A percentile compares a stretch with the other conserved stretches of the same genome.
These are phyloP conservation scores for Dufourea novaeangliae DNA, from an alignment of 1,140 invertebrate species.

Conservation along the genomic window DNA sequence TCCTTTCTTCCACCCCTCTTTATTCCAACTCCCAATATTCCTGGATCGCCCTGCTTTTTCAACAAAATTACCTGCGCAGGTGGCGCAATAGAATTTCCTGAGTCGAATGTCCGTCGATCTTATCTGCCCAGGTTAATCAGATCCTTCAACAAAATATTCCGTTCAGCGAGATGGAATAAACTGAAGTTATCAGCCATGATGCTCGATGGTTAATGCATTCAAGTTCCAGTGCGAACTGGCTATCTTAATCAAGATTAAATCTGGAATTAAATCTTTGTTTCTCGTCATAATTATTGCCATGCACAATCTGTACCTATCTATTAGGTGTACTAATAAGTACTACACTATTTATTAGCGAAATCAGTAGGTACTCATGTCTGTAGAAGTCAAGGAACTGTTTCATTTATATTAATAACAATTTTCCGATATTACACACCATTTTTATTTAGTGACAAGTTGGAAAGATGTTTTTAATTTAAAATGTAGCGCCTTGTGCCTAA, in stretches of 20 bases:
- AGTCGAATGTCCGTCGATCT: conserved; percentile 15
- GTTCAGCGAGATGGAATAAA: conserved; percentile 1
- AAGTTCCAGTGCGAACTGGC: background rate
- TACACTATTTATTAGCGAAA: too few relatives aligned
- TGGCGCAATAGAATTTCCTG: conserved; percentile 26
- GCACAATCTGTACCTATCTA: too few relatives aligned
- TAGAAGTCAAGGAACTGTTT: too few relatives aligned
- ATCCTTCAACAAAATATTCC: background rate
- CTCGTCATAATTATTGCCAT: too few relatives aligned
- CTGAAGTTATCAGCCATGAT: conserved; percentile 6
- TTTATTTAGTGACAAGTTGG: too few relatives aligned
- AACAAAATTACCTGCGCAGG: conserved; percentile 33
- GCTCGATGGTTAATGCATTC: background rate
- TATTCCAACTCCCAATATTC: conserved; percentile 1
- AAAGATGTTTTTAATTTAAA: too few relatives aligned
- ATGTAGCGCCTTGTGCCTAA: too few relatives aligned
- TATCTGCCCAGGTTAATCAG: conserved; percentile 20
- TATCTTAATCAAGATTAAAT: conserved; percentile 5
- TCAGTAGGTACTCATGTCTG: too few relatives aligned
- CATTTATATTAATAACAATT: too few relatives aligned
- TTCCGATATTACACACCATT: too few relatives aligned
- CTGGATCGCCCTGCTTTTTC: conserved; percentile 38
- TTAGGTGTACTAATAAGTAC: too few relatives aligned
- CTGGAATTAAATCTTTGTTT: background rate
- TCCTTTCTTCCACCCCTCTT: background rate